Percentiles rank a stretch among this genome's conserved stretches.
These are phyloP conservation scores for Lepidurus packardi DNA, from an alignment of 1,140 invertebrate genomes.

Conservation along the genomic window DNA sequence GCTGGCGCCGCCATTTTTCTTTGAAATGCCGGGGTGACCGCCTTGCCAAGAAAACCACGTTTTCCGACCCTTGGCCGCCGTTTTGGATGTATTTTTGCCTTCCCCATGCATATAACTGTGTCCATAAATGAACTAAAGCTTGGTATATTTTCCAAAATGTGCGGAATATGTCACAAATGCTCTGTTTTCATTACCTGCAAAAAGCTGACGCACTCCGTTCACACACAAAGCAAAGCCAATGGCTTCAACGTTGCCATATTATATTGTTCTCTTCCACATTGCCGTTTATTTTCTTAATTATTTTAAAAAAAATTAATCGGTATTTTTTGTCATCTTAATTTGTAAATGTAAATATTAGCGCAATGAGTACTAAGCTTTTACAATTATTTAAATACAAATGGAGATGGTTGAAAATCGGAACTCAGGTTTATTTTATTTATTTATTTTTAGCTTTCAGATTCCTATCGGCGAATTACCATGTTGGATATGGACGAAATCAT, in stretches of 20 bases:
- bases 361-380: not conserved
- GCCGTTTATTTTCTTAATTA: not conserved
- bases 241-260: not conserved
- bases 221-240: constrained; percentile 21
- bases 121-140: not conserved
- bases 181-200: not conserved
- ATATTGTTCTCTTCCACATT: not conserved
- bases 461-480: not conserved
- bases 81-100: not conserved
- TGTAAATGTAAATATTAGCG: not conserved
- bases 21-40: not conserved
- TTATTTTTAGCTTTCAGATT: constrained; percentile 12
- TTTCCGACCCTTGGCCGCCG: not conserved
- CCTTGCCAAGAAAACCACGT: not conserved
- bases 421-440: not conserved
- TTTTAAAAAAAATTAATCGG: not conserved
- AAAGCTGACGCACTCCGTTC: constrained; percentile 13
- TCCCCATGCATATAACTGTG: not conserved
- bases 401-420: too few relatives aligned
- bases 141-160: not conserved
- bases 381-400: too few relatives aligned
- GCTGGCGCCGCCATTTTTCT: constrained; percentile 17
- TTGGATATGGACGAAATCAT: constrained; percentile 23
- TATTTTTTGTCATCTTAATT: not conserved
- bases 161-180: not conserved